Evolutionary conservation across 2,113 vertebrate genomes (phyloP), one percentile per base, ranked within the genome.

Genomic region (Alligator sinensis): DNA sequence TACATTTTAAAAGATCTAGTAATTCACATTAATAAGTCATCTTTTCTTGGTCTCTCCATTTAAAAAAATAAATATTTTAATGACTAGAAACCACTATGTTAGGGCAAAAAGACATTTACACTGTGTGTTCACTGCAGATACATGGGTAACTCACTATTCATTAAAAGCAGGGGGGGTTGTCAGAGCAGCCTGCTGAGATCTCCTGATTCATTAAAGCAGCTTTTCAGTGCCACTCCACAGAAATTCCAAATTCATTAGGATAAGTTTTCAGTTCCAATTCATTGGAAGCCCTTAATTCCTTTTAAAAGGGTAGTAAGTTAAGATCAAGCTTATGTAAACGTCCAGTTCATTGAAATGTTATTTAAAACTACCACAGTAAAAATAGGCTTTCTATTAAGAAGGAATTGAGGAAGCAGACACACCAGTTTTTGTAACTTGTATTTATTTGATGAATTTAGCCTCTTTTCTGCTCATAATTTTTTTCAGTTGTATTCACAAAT

Each of bases 161-260:
- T 93, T 90, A 94, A 89, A 86, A 47, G 28, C 80, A 83, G 90
- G 88, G 81, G 74, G 92, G 77, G 47, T 47, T 94, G 81, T 95
- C 79, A 82, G 55, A 68, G 30, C 22, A 78, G 61, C 19, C 91
- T 94, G 30, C 63, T 86, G 84, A 89, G 87, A 80, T 87, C 74
- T 95, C 82, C 62, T 90, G 79, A 90, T 87, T 96, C 55, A 89
- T 93, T 87, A 84, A 86, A 80, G 16, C 74, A 55, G 91, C 72
- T 87, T 91, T 80, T 77, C 74, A 82, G 58, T 38, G 57, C 30
- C 59, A 75, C 85, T 86, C 19, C 68, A 70, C 4, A 79, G 78
- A 85, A 88, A 85, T 91, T 38, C 87, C 16, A 87, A 74, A 64
- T 74, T 95, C 74, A 86, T 94, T 87, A 79, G 27, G 89, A 80